Conservation (phyloP, 2,113 vertebrate genomes). For the Salvelinus sp. region DNA sequence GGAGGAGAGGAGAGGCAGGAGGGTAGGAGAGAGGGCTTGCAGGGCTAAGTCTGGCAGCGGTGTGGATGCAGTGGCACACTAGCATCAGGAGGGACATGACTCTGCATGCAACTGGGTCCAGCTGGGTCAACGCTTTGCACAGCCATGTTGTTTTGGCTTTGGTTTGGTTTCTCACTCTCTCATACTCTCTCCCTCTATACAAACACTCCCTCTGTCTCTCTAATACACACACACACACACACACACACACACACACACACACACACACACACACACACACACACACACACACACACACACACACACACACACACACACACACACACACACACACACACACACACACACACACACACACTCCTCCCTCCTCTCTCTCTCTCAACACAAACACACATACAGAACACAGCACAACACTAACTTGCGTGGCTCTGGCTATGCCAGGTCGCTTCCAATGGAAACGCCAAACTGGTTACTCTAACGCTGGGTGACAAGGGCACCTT, state of each 20-base stretch:
- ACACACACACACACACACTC: slow-evolving; percentile 49
- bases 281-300: slow-evolving; percentile 52
- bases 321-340: slow-evolving; percentile 55
- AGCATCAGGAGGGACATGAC: slow-evolving; percentile 75
- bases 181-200: neutral
- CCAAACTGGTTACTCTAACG: slow-evolving; percentile 78
- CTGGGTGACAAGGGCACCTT: slow-evolving; percentile 81
- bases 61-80: slow-evolving; percentile 62
- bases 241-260: slow-evolving; percentile 45
- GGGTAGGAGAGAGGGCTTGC: neutral
- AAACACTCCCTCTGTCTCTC: neutral
- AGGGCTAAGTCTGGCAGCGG: slow-evolving; percentile 53
- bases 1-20: neutral
- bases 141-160: slow-evolving; percentile 70
- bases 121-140: slow-evolving; percentile 70
- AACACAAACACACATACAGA: slow-evolving; percentile 54
- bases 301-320: slow-evolving; percentile 48
- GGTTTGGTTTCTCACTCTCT: neutral
- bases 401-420: slow-evolving; percentile 62
- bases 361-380: slow-evolving; percentile 38
- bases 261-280: slow-evolving; percentile 53
- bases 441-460: slow-evolving; percentile 74
- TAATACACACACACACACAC: slow-evolving; percentile 20
- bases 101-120: slow-evolving; percentile 71
- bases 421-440: slow-evolving; percentile 59